These are phyloP conservation scores for Drosophila prolongata DNA, from an alignment of 2,888 invertebrate species.

Conservation along the genomic window DNA sequence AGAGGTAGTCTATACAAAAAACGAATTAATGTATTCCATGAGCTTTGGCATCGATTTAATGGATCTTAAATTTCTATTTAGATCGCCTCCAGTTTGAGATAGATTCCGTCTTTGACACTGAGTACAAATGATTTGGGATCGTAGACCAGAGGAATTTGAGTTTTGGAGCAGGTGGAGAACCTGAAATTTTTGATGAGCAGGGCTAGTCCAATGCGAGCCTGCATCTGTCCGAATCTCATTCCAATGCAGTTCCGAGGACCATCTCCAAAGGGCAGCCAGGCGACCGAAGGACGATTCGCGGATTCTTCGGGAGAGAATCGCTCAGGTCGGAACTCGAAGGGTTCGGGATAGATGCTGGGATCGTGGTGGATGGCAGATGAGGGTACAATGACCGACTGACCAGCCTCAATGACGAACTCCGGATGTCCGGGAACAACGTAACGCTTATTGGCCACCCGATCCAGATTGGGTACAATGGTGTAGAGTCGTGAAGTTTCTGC, in stretches of 20 bases:
- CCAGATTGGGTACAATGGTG: constrained; percentile 85
- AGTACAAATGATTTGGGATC: constrained; percentile 33
- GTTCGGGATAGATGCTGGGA: constrained; percentile 85
- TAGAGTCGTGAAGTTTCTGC: constrained; percentile 86
- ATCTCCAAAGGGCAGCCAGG: constrained; percentile 80
- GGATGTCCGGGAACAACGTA: constrained; percentile 84
- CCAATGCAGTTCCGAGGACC: constrained; percentile 81
- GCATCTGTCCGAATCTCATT: constrained; percentile 78
- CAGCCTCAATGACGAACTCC: constrained; percentile 84
- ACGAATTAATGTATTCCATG: not conserved
- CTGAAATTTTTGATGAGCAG: constrained; percentile 66
- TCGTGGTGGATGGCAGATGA: constrained; percentile 86
- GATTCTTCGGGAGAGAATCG: constrained; percentile 86
- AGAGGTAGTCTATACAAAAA: not conserved
- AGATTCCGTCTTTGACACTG: constrained; percentile 19
- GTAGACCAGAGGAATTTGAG: constrained; percentile 22
- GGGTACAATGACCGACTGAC: constrained; percentile 57
- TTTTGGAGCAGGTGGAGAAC: constrained; percentile 56
- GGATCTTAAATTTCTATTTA: not conserved
- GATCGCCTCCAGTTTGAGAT: constrained; percentile 30
- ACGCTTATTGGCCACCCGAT: constrained; percentile 85
- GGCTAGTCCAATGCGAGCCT: constrained; percentile 66
- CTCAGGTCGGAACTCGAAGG: constrained; percentile 87
- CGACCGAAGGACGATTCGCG: constrained; percentile 83
- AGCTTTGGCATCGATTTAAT: constrained; percentile 9